Conservation (phyloP, 2,113 vertebrate species). For the Chascanopsetta lugubris region DNA sequence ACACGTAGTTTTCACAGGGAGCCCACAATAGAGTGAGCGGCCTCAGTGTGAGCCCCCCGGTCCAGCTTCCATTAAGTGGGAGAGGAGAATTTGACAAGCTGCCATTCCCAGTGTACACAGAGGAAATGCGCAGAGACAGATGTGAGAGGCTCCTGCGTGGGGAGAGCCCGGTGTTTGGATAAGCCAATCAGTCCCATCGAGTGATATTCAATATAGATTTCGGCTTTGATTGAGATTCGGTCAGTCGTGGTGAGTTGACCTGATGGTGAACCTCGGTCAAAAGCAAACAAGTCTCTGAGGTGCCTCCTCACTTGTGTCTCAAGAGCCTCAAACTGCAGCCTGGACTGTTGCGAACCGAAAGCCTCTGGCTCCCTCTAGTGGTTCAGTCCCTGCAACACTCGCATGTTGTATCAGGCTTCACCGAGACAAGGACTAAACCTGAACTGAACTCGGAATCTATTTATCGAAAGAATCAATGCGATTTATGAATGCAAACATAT, state of each 20-base stretch:
- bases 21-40: slow-evolving; percentile 12
- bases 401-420: neutral
- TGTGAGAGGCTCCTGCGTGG: neutral
- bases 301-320: too few species aligned
- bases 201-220: too few species aligned
- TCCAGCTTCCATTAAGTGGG: slow-evolving; percentile 6
- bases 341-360: neutral
- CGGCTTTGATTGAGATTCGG: neutral
- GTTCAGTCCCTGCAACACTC: neutral
- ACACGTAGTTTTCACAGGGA: slow-evolving; percentile 23
- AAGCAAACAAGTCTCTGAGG: too few species aligned
- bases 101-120: neutral
- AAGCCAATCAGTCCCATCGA: too few species aligned
- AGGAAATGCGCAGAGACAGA: slow-evolving; percentile 12
- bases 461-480: too few species aligned
- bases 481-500: neutral
- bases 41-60: slow-evolving; percentile 8
- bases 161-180: too few species aligned
- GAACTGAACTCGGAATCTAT: too few species aligned
- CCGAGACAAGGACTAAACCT: too few species aligned
- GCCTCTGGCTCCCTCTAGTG: slow-evolving; percentile 63
- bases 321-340: too few species aligned
- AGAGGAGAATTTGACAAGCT: neutral
- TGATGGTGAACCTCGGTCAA: too few species aligned
- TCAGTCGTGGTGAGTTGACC: neutral